phyloP scores from a whole-genome alignment of 92 coral and sea anemone genomes.

The Phenganax subtilis region DNA sequence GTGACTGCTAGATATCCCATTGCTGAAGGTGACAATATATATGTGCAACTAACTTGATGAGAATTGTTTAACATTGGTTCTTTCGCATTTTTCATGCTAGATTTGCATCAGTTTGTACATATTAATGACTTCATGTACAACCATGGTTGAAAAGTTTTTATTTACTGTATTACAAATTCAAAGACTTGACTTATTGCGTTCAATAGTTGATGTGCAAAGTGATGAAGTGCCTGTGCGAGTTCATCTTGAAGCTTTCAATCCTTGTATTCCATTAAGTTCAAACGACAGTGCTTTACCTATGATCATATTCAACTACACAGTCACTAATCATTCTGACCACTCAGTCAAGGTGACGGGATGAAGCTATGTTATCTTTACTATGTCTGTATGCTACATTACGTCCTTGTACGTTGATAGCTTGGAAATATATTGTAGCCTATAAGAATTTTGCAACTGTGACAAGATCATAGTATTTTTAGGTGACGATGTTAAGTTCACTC shows the following conservation, averaged over 20 bases:
- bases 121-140: neutral
- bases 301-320: constrained; percentile 71
- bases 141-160: neutral
- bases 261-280: constrained; percentile 75
- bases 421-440: neutral
- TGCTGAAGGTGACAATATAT: constrained; percentile 51
- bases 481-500: constrained; percentile 71
- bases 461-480: constrained; percentile 39
- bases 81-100: too few relatives aligned
- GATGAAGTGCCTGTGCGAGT: constrained; percentile 71
- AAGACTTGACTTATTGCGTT: neutral
- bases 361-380: neutral
- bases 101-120: too few relatives aligned
- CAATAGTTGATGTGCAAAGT: constrained; percentile 61
- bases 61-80: neutral
- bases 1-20: constrained; percentile 82
- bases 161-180: neutral
- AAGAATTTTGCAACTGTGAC: neutral
- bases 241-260: constrained; percentile 84
- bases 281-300: constrained; percentile 87
- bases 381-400: neutral
- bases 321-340: constrained; percentile 56
- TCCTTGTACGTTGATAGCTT: neutral
- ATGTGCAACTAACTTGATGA: neutral
- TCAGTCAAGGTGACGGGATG: constrained; percentile 53